A percentile compares a stretch with the other conserved stretches of the same genome.
Conservation (phyloP, 2,797 vertebrate species). For the Melanotaenia trifasciata region DNA sequence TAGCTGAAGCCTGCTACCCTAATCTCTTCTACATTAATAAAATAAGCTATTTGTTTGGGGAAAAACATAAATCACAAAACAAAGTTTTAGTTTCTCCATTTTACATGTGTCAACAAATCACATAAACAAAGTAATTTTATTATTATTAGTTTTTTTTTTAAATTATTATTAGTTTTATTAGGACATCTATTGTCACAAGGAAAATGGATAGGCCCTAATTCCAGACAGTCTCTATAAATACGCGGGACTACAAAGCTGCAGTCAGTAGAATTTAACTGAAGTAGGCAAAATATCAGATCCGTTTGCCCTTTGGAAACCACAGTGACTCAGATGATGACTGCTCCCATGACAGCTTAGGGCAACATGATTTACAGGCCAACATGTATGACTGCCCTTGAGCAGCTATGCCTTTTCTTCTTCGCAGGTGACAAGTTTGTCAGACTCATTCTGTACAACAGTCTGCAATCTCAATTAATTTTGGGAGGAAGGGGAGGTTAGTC, state of each 20-base stretch:
- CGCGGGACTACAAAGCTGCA: constrained; percentile 35
- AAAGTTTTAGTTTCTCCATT: constrained; percentile 15
- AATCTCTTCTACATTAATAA: constrained; percentile 16
- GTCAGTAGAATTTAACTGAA: constrained; percentile 51
- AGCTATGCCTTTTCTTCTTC: constrained; percentile 34
- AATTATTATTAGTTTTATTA: constrained; percentile 12
- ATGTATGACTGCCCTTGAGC: constrained; percentile 67
- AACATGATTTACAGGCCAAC: constrained; percentile 72
- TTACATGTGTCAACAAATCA: constrained; percentile 2
- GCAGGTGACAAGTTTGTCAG: constrained; percentile 34
- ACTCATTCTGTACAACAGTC: constrained; percentile 19
- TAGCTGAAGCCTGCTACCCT: constrained; percentile 15
- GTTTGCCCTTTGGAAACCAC: constrained; percentile 62
- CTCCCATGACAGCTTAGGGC: constrained; percentile 64
- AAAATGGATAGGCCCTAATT: constrained; percentile 18
- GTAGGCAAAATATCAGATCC: constrained; percentile 59
- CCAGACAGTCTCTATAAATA: constrained; percentile 36
- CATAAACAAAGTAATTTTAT: constrained; percentile 1
- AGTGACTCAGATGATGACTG: constrained; percentile 63
- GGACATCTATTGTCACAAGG: constrained; percentile 18
- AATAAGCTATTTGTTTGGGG: not conserved
- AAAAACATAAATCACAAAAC: not conserved
- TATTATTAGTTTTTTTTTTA: too few relatives aligned
- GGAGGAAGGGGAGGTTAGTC: not conserved
- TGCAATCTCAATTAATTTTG: constrained; percentile 17